Evolutionary conservation across 2,888 invertebrate species (phyloP).

Genomic region (Smittia aterrima): DNA sequence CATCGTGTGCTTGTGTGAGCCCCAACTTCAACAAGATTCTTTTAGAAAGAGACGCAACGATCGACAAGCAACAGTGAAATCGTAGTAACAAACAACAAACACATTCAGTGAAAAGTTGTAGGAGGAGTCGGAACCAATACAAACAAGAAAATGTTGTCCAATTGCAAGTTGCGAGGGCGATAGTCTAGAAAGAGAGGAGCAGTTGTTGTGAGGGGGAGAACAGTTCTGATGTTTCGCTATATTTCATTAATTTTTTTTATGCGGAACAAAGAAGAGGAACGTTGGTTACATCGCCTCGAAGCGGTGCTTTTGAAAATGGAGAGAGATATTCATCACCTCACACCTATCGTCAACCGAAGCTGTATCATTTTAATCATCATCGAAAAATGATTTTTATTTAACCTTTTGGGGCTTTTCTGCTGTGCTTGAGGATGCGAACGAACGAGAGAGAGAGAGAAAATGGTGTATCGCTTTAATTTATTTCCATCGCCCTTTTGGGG

Average conservation of each 20-base stretch:
- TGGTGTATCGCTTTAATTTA: background rate
- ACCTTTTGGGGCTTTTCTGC: conserved; percentile 35
- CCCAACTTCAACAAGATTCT: conserved; percentile 14
- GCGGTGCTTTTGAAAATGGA: conserved; percentile 16
- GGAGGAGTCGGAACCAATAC: background rate
- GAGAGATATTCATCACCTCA: conserved; percentile 33
- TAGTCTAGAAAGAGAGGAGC: background rate
- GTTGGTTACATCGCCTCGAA: background rate
- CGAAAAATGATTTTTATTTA: conserved; percentile 36
- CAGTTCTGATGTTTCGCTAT: conserved; percentile 20
- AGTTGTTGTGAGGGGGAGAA: background rate
- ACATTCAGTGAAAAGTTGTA: background rate
- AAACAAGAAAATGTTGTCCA: background rate
- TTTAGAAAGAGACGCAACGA: conserved; percentile 20
- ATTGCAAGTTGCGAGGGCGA: background rate
- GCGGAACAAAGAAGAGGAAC: background rate
- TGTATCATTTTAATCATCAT: conserved; percentile 24
- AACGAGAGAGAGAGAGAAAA: background rate
- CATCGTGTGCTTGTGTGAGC: background rate
- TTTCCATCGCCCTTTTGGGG: conserved; percentile 6
- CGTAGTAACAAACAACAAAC: background rate
- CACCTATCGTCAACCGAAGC: conserved; percentile 12
- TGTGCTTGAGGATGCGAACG: background rate
- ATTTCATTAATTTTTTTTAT: conserved; percentile 27
- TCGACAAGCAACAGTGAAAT: background rate